Base-by-base conservation (phyloP, 1,140 invertebrate species). In the Drosophila willistoni region DNA sequence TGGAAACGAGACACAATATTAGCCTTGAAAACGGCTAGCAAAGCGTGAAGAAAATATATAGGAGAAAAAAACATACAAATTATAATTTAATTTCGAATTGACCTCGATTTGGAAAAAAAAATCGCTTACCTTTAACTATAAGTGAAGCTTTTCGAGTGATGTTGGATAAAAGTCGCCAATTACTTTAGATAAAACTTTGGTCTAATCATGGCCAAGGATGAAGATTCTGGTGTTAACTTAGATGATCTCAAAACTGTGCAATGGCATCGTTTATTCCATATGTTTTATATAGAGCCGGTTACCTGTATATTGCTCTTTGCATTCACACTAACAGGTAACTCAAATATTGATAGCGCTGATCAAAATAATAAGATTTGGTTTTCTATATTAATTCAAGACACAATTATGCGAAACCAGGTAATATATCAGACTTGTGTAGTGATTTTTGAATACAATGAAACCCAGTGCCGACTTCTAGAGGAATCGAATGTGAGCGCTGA, bases 401-500 rank as follows among this genome's bases (percentile, higher is more conserved):
- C 91, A 47, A 90, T 94, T 10, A 86, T 92, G 42, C 92, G 92
- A 25, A 94, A 94, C 90, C 87, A 94, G 42, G 77, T 94, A 42
- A 77, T 94, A 9, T 94, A 93, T 79, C 92, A 93, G 71, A 93
- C 93, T 2, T 94, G 94, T 75, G 93, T 83, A 64, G 77, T 87
- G 14, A 91, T 90, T 14, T 89, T 93, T 63, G 72, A 77, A 14
- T 93, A 93, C 70, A 94, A 94, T 74, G 79, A 92, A 69, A 91
- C 91, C 7, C 91, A 93, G 68, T 94, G 94, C 77, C 64, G 89
- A 2, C 74, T 93, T 47, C 72, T 95, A 39, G 93, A 94, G 44
- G 89, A 91, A n/a, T 93, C 93, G 64, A 92, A 92, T 55, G 91
- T 81, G 34, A 92, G 91, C 55, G 59, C 94, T 57, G 91, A 92